Percentiles rank a stretch among this genome's conserved stretches.
Conservation (phyloP, 2,113 vertebrate species). For the Ranitomeya variabilis region DNA sequence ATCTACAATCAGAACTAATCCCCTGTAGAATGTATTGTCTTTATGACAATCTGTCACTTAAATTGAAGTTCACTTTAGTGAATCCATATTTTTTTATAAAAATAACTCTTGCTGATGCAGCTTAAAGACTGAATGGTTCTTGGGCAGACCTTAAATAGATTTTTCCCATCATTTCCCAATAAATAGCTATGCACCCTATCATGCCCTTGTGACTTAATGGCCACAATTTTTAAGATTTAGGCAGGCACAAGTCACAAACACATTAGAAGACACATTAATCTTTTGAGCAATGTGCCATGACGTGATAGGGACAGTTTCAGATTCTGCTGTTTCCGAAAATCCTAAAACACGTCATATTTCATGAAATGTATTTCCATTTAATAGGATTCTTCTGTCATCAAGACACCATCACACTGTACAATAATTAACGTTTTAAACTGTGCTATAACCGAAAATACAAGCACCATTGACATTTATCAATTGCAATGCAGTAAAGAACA, state of each 20-base stretch:
- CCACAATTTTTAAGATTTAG: background rate
- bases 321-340: background rate
- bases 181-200: background rate
- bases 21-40: background rate
- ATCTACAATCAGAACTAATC: background rate
- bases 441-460: background rate
- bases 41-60: background rate
- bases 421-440: background rate
- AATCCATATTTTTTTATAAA: background rate
- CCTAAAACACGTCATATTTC: background rate
- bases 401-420: background rate
- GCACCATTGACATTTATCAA: background rate
- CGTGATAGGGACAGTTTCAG: background rate
- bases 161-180: conserved; percentile 1
- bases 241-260: background rate
- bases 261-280: background rate
- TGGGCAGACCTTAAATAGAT: background rate
- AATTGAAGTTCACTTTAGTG: background rate
- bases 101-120: background rate
- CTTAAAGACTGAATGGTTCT: background rate
- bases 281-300: conserved; percentile 8
- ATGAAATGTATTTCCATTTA: background rate
- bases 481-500: conserved; percentile 1
- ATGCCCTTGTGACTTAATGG: background rate
- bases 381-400: background rate